A percentile compares a stretch with the other conserved stretches of the same genome.
Conservation (phyloP, 2,888 invertebrate genomes). For the Cheilosia pagana region DNA sequence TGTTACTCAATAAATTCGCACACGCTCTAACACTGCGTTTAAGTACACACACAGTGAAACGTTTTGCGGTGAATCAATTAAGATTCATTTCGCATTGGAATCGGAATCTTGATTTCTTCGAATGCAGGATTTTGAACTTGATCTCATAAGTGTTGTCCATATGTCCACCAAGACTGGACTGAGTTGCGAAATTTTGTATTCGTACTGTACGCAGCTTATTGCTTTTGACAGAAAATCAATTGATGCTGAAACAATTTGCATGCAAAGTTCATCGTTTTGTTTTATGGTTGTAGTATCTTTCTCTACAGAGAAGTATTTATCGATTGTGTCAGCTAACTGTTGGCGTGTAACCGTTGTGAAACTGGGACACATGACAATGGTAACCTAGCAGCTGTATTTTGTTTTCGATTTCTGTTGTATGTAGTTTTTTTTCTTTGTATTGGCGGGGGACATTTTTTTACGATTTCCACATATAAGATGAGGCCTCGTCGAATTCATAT, state of each 20-base stretch:
- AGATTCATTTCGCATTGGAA: slow-evolving; percentile 46
- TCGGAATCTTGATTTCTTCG: slow-evolving; percentile 47
- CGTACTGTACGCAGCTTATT: background rate
- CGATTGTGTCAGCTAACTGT: slow-evolving; percentile 2
- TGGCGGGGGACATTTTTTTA: too few relatives aligned
- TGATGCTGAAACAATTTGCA: slow-evolving; percentile 30
- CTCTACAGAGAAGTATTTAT: background rate
- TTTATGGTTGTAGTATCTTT: background rate
- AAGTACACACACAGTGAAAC: background rate
- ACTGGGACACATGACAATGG: slow-evolving; percentile 14
- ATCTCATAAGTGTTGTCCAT: slow-evolving; percentile 39
- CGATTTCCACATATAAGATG: too few relatives aligned
- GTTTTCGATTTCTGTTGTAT: slow-evolving; percentile 13
- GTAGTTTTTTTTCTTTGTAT: background rate
- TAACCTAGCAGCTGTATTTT: slow-evolving; percentile 21
- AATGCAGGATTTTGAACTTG: slow-evolving; percentile 67
- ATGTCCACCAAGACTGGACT: slow-evolving; percentile 1
- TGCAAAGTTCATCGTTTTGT: background rate
- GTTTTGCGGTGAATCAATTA: slow-evolving; percentile 41
- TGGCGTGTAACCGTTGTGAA: slow-evolving; percentile 8
- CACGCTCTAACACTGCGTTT: background rate
- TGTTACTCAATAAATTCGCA: slow-evolving; percentile 56
- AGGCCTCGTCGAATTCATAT: too few relatives aligned
- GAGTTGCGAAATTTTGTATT: slow-evolving; percentile 16
- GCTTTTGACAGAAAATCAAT: slow-evolving; percentile 9